Evolutionary conservation across 2,797 vertebrate species (phyloP), one percentile per base, ranked within the genome.

Genomic region (Ceyx erithaca): DNA sequence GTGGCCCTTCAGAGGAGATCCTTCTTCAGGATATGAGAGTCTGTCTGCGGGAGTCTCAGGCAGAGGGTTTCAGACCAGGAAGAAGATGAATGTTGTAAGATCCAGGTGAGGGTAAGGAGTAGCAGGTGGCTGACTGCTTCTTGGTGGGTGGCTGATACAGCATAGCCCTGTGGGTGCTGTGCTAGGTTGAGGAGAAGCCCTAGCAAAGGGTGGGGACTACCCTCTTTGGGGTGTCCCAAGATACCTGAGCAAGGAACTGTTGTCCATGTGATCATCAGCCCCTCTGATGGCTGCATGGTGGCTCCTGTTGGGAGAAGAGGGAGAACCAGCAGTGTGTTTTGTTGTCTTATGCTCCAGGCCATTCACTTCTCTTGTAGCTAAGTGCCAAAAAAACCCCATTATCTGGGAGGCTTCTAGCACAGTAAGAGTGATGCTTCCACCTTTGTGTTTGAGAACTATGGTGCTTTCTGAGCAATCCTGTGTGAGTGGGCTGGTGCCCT

Each of bases 151-250:
- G 14, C 26, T 33, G 46, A n/a, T 10, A 31, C 30, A 22, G 43
- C 23, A 1, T 0, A 12, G 30, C 9, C 37, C 41, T 0, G 0
- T 4, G 35, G 40, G n/a, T 63, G 54, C 69, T 1, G 3, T 22
- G 19, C 52, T 35, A 35, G 49, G 7, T 40, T 17, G 45, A 63
- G 33, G 5, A 63, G n/a, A 58, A 72, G 13, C 63, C n/a, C n/a
- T 48, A 62, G 45, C 7, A 45, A n/a, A 64, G 41, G 8, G 5
- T 71, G 37, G 10, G 33, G 23, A n/a, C 1, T 5, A 2, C 14
- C 22, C 6, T 22, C 9, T 54, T 37, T n/a, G 37, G 11, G 33
- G 25, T 57, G n/a, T 67, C 23, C 58, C 30, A 1, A 30, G 46
- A 54, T 49, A 13, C 31, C 17, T 61, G 13, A 54, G 46, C 0